Percentiles rank a stretch among this genome's conserved stretches.
Evolutionary conservation across 2,888 invertebrate species (phyloP).

Genomic region (Nesidiocoris tenuis): DNA sequence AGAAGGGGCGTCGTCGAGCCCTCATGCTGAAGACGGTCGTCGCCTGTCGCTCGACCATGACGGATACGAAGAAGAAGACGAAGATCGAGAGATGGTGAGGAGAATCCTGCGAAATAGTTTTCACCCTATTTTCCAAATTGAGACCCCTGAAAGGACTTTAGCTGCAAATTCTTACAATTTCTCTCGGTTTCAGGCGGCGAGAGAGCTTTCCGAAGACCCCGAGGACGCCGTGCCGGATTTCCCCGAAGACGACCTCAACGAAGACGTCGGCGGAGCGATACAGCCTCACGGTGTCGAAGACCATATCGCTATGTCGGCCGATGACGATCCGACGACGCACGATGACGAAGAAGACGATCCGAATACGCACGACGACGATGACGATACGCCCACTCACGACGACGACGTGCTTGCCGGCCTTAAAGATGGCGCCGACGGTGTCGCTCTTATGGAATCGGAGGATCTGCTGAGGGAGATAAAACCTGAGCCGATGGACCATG

Average conservation of each 20-base stretch:
- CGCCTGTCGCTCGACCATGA: background rate
- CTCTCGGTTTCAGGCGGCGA: too few species aligned
- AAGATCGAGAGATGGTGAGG: background rate
- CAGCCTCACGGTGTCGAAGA: background rate
- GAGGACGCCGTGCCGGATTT: conserved; percentile 33
- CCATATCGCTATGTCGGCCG: background rate
- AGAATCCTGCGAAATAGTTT: background rate
- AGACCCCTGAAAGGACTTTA: too few species aligned
- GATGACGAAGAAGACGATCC: background rate
- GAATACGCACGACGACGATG: conserved; percentile 1
- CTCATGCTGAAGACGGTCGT: background rate
- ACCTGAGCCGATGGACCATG: conserved; percentile 45
- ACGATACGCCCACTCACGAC: conserved; percentile 3
- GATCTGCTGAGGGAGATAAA: conserved; percentile 47
- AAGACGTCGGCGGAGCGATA: background rate
- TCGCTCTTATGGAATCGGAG: conserved; percentile 45
- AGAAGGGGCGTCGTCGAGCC: background rate
- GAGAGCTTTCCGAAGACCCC: too few species aligned
- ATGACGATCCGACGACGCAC: conserved; percentile 1
- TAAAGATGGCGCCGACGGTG: conserved; percentile 27
- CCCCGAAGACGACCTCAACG: conserved; percentile 34
- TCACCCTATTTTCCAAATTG: too few species aligned
- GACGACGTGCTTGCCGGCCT: conserved; percentile 26
- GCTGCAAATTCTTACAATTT: too few species aligned
- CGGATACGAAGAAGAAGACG: background rate